Percentiles rank a stretch among this genome's conserved stretches.
phyloP scores from a whole-genome alignment of 2,888 invertebrate species.

The Pseudeuparius sepicola region DNA sequence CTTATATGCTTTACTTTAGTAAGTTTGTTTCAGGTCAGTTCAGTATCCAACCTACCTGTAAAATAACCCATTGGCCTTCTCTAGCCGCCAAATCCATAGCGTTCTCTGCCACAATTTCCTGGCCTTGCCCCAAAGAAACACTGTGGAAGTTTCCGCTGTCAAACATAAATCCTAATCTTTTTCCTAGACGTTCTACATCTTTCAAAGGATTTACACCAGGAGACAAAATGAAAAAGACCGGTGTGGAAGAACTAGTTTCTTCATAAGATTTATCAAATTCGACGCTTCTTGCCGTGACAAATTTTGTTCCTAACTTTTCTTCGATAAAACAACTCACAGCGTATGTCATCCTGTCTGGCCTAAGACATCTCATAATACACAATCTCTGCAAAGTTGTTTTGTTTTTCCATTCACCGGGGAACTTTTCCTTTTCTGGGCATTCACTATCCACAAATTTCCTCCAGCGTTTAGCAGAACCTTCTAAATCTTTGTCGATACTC shows the following conservation, averaged over 20 bases:
- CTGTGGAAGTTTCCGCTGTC: slow-evolving; percentile 83
- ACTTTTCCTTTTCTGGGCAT: slow-evolving; percentile 84
- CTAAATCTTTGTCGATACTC: slow-evolving; percentile 83
- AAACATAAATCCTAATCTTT: slow-evolving; percentile 65
- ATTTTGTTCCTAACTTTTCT: slow-evolving; percentile 78
- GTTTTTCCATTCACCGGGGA: slow-evolving; percentile 94
- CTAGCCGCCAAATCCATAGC: slow-evolving; percentile 69
- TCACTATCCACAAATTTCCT: slow-evolving; percentile 87
- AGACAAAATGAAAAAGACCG: slow-evolving; percentile 89
- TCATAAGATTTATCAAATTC: slow-evolving; percentile 76
- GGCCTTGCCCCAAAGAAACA: slow-evolving; percentile 89
- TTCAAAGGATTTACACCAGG: slow-evolving; percentile 91
- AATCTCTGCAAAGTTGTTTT: slow-evolving; percentile 75
- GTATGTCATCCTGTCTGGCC: slow-evolving; percentile 92
- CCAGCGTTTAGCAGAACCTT: slow-evolving; percentile 87
- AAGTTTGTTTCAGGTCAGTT: too few relatives aligned
- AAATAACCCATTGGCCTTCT: slow-evolving; percentile 84
- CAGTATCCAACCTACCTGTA: too few relatives aligned
- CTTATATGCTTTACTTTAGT: too few relatives aligned
- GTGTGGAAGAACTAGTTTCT: slow-evolving; percentile 75
- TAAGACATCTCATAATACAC: slow-evolving; percentile 84
- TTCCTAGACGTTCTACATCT: slow-evolving; percentile 82
- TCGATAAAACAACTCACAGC: slow-evolving; percentile 82
- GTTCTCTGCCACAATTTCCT: slow-evolving; percentile 83
- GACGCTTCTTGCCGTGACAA: slow-evolving; percentile 67